Evolutionary conservation across 2,113 vertebrate species (phyloP).

Genomic region (Neogobius melanostomus): DNA sequence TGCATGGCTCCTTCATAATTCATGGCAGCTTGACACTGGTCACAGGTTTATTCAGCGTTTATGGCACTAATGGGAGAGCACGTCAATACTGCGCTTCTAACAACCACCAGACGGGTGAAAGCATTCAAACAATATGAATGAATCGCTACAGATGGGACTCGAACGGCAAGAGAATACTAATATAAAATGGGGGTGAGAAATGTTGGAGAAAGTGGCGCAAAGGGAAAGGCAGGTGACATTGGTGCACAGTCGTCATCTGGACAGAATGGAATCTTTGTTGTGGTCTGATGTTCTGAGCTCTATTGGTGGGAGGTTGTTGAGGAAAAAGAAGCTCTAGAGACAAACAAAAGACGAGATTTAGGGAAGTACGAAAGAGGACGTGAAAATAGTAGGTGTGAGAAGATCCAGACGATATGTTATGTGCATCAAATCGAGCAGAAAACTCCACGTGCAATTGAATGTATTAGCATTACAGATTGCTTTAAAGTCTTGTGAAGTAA

Average conservation of each 20-base stretch:
- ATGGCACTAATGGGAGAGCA: background rate
- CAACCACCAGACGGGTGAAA: conserved; percentile 3
- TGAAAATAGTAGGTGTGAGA: no score
- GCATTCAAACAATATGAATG: background rate
- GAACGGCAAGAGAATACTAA: background rate
- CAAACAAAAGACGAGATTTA: no score
- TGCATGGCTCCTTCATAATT: conserved; percentile 53
- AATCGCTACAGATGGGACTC: background rate
- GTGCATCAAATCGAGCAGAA: background rate
- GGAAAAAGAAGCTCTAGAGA: no score
- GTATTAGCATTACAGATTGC: background rate
- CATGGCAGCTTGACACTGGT: conserved; percentile 27
- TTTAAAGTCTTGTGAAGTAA: background rate
- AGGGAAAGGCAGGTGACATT: no score
- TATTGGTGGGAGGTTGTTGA: no score
- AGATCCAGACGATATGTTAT: no score
- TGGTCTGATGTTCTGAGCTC: no score
- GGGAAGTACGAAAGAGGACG: no score
- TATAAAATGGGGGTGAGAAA: background rate
- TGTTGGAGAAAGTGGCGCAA: background rate
- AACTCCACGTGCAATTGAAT: background rate
- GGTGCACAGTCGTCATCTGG: no score
- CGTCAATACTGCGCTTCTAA: conserved; percentile 19
- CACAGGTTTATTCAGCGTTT: conserved; percentile 5
- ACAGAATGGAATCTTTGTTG: no score